Evolutionary conservation across 2,797 vertebrate species (phyloP).

Genomic region (Macropodus opercularis): DNA sequence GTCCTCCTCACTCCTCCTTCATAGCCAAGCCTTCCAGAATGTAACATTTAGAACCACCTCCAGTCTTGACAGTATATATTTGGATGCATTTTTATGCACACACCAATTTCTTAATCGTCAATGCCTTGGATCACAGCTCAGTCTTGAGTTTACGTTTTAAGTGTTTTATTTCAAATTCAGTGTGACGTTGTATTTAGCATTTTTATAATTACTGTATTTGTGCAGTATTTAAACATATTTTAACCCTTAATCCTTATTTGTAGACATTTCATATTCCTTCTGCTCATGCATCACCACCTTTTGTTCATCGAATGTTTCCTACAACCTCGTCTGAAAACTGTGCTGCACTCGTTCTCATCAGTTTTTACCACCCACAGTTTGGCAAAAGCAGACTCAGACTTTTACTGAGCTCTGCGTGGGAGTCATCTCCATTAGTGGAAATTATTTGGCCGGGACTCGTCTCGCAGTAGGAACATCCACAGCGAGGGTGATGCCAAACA

Average conservation of each 20-base stretch:
- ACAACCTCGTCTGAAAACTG: constrained; percentile 40
- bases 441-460: constrained; percentile 52
- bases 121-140: too few species aligned
- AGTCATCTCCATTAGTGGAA: constrained; percentile 69
- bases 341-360: constrained; percentile 42
- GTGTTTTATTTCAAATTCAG: too few species aligned
- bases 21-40: too few species aligned
- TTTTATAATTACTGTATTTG: too few species aligned
- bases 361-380: constrained; percentile 49
- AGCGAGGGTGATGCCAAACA: constrained; percentile 30
- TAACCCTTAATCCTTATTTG: too few species aligned
- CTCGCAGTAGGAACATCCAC: constrained; percentile 44
- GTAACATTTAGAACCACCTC: too few species aligned
- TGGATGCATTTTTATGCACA: too few species aligned
- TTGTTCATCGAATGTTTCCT: constrained; percentile 20
- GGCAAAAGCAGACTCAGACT: constrained; percentile 50
- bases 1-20: too few species aligned
- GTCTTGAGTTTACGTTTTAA: too few species aligned
- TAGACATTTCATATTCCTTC: constrained; percentile 7
- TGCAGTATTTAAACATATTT: background rate
- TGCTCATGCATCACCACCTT: constrained; percentile 12
- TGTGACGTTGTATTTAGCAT: too few species aligned
- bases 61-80: too few species aligned
- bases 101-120: too few species aligned
- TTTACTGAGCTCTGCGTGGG: constrained; percentile 53